Percentiles rank a stretch among this genome's conserved stretches.
Evolutionary conservation across 2,888 invertebrate genomes (phyloP).

Genomic region (Yponomeuta malinellus): DNA sequence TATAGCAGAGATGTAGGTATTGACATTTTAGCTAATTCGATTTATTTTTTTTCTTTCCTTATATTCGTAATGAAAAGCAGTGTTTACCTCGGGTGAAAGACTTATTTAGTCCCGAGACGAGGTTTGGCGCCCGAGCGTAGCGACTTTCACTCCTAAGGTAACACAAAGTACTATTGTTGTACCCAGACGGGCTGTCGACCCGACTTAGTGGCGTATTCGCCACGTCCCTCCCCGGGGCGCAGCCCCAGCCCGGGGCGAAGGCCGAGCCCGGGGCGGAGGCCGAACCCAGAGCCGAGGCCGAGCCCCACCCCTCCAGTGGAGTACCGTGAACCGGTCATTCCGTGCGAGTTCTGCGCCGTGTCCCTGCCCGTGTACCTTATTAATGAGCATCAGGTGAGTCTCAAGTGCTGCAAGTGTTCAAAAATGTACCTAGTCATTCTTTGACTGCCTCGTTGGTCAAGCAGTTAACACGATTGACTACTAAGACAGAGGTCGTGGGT

Average conservation of each 20-base stretch:
- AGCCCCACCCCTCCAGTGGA: slow-evolving; percentile 14
- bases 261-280: slow-evolving; percentile 20
- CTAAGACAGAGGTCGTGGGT: too few relatives aligned
- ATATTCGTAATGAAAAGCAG: too few relatives aligned
- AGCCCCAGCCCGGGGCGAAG: slow-evolving; percentile 26
- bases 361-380: slow-evolving; percentile 58
- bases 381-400: slow-evolving; percentile 53
- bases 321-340: slow-evolving; percentile 34
- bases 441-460: too few relatives aligned
- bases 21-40: too few relatives aligned
- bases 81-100: too few relatives aligned
- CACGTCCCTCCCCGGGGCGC: slow-evolving; percentile 18
- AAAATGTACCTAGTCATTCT: too few relatives aligned
- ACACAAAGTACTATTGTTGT: not conserved
- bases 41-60: too few relatives aligned
- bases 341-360: slow-evolving; percentile 63
- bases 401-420: not conserved
- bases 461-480: too few relatives aligned
- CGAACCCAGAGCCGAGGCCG: slow-evolving; percentile 6
- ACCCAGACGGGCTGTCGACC: slow-evolving; percentile 56
- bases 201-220: slow-evolving; percentile 29
- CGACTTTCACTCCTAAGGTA: too few relatives aligned
- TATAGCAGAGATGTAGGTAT: too few relatives aligned
- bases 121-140: too few relatives aligned
- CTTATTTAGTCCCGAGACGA: too few relatives aligned